These are phyloP conservation scores for Prosopocoilus inquinatus DNA, from an alignment of 2,888 invertebrate genomes.

Conservation along the genomic window DNA sequence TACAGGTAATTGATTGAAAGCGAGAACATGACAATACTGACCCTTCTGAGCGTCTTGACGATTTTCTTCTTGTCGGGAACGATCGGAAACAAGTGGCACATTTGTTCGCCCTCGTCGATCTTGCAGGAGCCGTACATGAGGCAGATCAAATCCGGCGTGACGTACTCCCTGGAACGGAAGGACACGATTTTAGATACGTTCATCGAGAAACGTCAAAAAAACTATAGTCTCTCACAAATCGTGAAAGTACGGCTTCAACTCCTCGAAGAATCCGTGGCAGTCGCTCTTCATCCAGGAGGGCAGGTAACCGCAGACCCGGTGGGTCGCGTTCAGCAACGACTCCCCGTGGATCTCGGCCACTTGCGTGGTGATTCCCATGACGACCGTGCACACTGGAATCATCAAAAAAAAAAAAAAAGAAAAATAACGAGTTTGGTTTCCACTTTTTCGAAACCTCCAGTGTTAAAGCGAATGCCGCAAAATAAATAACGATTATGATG, in stretches of 20 bases:
- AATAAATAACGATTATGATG: no score
- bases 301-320: slow-evolving; percentile 33
- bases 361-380: slow-evolving; percentile 34
- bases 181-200: no score
- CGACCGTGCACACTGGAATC: slow-evolving; percentile 34
- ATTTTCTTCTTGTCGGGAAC: slow-evolving; percentile 21
- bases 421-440: no score
- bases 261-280: slow-evolving; percentile 31
- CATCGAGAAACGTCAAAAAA: no score
- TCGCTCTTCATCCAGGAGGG: slow-evolving; percentile 26
- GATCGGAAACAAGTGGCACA: slow-evolving; percentile 41
- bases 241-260: slow-evolving; percentile 33
- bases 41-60: not conserved
- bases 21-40: not conserved
- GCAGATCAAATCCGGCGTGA: slow-evolving; percentile 42
- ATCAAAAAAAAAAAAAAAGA: not conserved
- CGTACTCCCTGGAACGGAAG: slow-evolving; percentile 27
- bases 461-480: no score
- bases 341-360: slow-evolving; percentile 38
- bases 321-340: slow-evolving; percentile 33
- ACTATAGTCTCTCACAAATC: slow-evolving; percentile 31
- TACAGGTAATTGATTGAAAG: no score
- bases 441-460: no score
- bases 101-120: slow-evolving; percentile 32
- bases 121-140: slow-evolving; percentile 36